Conservation (phyloP, 2,888 invertebrate species). For the Stenodema calcarata region DNA sequence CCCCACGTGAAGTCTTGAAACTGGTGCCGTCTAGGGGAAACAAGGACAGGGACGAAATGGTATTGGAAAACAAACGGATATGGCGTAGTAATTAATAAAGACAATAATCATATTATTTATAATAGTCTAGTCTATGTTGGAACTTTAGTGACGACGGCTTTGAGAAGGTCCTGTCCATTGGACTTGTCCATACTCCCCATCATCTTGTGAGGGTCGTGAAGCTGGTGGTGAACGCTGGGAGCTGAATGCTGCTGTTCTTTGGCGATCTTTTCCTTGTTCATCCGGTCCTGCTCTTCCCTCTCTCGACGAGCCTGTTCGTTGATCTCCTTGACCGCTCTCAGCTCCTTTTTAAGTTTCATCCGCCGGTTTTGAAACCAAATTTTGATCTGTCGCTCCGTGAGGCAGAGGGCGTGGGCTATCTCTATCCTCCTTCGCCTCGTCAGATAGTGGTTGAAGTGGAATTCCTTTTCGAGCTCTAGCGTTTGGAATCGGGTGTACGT, state of each 20-base stretch:
- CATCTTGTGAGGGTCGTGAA: slow-evolving; percentile 59
- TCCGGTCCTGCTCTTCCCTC: slow-evolving; percentile 87
- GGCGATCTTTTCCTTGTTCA: slow-evolving; percentile 79
- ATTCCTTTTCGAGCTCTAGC: slow-evolving; percentile 96
- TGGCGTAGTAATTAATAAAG: slow-evolving; percentile 5
- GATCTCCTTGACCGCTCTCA: slow-evolving; percentile 77
- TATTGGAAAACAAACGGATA: background rate
- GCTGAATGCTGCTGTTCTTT: slow-evolving; percentile 55
- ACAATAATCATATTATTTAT: slow-evolving; percentile 1
- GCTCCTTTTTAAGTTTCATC: slow-evolving; percentile 59
- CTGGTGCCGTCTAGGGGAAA: background rate
- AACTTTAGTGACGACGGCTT: slow-evolving; percentile 66
- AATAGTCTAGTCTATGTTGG: slow-evolving; percentile 55
- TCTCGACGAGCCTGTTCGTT: slow-evolving; percentile 92
- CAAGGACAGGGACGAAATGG: background rate
- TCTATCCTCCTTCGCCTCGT: slow-evolving; percentile 95
- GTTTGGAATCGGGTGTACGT: slow-evolving; percentile 99
- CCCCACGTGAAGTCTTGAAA: background rate
- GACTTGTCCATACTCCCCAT: slow-evolving; percentile 68
- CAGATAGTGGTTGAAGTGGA: slow-evolving; percentile 97
- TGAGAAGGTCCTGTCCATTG: slow-evolving; percentile 74
- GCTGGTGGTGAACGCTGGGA: slow-evolving; percentile 56
- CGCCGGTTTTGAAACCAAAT: slow-evolving; percentile 90
- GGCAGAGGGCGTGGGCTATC: slow-evolving; percentile 93
- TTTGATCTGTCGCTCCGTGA: slow-evolving; percentile 96